These are phyloP conservation scores for Xerus rutilus DNA, from an alignment of 2,797 vertebrate genomes.

Conservation along the genomic window DNA sequence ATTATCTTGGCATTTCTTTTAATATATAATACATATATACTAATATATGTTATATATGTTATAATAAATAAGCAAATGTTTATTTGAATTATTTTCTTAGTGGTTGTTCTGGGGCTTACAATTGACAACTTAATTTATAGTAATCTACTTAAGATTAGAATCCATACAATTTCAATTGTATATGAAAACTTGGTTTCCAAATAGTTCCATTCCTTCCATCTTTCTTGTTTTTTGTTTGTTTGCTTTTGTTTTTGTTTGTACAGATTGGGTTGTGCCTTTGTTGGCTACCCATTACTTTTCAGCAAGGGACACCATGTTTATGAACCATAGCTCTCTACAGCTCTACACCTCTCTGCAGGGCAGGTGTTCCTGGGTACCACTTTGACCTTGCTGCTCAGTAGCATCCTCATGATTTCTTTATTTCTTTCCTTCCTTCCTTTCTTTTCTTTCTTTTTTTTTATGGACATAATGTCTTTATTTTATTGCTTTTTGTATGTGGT, in stretches of 20 bases:
- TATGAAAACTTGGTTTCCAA: background rate
- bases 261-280: background rate
- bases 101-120: background rate
- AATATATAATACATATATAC: no score
- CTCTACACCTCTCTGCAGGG: background rate
- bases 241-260: background rate
- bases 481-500: no score
- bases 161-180: background rate
- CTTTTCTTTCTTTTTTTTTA: no score
- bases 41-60: no score
- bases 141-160: background rate
- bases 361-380: background rate
- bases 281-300: slow-evolving; percentile 9
- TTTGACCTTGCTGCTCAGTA: slow-evolving; percentile 35
- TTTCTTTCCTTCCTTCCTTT: no score
- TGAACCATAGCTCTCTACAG: background rate
- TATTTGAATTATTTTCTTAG: slow-evolving; percentile 20
- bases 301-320: slow-evolving; percentile 10
- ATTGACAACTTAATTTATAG: slow-evolving; percentile 28
- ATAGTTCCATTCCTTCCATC: background rate
- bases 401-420: background rate
- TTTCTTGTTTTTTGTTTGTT: background rate
- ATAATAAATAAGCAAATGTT: no score
- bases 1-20: no score
- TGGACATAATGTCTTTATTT: no score